These are phyloP conservation scores for Hirtodrosophila histrioides DNA, from an alignment of 2,888 invertebrate species.

Conservation along the genomic window DNA sequence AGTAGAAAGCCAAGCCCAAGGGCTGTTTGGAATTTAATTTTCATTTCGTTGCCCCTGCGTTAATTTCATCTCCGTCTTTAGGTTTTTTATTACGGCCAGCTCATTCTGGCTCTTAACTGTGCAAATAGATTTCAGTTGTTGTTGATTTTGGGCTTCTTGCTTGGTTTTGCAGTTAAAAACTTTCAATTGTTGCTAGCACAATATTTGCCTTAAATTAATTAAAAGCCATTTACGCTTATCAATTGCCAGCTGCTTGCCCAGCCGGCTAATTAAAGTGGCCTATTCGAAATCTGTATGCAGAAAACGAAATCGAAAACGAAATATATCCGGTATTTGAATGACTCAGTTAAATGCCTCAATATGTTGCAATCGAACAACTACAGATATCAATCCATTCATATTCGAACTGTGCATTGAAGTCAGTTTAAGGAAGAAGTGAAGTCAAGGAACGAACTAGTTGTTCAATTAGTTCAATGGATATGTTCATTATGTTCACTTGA, in stretches of 20 bases:
- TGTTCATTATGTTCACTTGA: too few species aligned
- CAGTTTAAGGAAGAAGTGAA: too few species aligned
- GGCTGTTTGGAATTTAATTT: constrained; percentile 78
- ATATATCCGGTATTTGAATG: neutral
- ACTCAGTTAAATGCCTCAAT: neutral
- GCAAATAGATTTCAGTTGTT: constrained; percentile 72
- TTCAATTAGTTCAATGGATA: too few species aligned
- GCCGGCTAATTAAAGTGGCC: constrained; percentile 29
- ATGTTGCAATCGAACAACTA: constrained; percentile 2
- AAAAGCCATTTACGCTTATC: constrained; percentile 70
- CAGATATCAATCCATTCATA: neutral
- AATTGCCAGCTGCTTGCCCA: constrained; percentile 46
- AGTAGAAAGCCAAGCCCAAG: constrained; percentile 35
- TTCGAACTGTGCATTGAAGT: too few species aligned
- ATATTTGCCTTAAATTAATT: constrained; percentile 73
- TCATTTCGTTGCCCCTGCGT: constrained; percentile 63
- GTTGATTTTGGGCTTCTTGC: constrained; percentile 56
- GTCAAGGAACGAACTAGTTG: too few species aligned
- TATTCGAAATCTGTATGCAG: neutral
- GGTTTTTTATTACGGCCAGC: constrained; percentile 20
- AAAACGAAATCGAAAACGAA: too few species aligned
- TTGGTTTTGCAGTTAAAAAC: constrained; percentile 38
- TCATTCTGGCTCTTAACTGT: constrained; percentile 58
- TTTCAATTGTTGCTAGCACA: constrained; percentile 58
- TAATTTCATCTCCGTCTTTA: constrained; percentile 68